phyloP scores from a whole-genome alignment of 2,888 invertebrate genomes.

The Caenorhabditis sp. region DNA sequence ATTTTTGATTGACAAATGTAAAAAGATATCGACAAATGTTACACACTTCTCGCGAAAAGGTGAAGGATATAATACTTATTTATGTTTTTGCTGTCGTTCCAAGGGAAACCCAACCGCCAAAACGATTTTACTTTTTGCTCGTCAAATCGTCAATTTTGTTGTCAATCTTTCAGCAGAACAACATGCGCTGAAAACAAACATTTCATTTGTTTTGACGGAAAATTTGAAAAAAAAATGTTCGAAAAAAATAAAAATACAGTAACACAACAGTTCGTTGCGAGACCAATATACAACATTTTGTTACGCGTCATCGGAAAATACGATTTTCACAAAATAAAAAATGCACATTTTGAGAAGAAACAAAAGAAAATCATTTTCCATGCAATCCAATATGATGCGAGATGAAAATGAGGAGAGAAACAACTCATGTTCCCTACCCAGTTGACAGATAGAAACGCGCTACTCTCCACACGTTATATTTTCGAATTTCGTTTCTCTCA shows the following conservation, averaged over 20 bases:
- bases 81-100: background rate
- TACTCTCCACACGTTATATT: background rate
- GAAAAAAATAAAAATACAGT: background rate
- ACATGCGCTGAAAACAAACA: background rate
- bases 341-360: background rate
- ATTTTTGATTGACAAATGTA: background rate
- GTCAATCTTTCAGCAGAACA: no score
- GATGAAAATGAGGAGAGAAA: background rate
- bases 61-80: background rate
- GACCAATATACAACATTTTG: no score
- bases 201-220: background rate
- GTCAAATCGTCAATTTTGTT: background rate
- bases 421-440: background rate
- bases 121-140: background rate
- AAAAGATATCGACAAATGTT: conserved; percentile 1
- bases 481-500: background rate
- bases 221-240: background rate
- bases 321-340: background rate
- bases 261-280: no score
- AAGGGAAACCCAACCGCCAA: background rate
- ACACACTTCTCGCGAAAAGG: background rate
- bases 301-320: background rate
- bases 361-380: background rate
- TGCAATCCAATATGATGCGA: background rate
- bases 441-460: background rate